Base-by-base conservation (phyloP, 2,797 vertebrate genomes). In the Streptopelia turtur region DNA sequence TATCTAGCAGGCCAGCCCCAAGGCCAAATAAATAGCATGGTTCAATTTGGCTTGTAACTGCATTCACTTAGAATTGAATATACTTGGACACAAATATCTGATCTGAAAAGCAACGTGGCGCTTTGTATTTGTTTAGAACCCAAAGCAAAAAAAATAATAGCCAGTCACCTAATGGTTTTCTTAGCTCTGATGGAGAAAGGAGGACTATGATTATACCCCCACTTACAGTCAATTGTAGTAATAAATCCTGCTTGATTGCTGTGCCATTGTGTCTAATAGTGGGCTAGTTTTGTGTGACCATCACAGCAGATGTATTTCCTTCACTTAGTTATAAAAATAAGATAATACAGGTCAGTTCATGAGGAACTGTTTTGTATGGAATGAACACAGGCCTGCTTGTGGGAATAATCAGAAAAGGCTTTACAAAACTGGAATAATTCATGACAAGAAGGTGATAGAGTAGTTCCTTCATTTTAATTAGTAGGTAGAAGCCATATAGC, bases 1-100 rank as follows among this genome's bases (percentile, higher is more conserved):
- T 96, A 91, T 90, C 82, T 82, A 37, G 80, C 47, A 78, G 79
- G n/a, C 82, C 59, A 76, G 65, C 78, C n/a, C 65, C 69, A 90
- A 88, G 90, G 55, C 50, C 92, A 66, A 79, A 95, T 76, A 91
- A 93, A 94, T 91, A 72, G 22, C 16, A 3, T 21, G 27, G 79
- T 43, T 95, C 57, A 71, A 13, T 69, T 55, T 92, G 45, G 31
- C 68, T 74, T 70, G 47, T 91, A 47, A 33, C 28, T 76, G 63
- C n/a, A 53, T 78, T 92, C 92, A 21, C 69, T 83, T 43, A 22
- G 35, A 81, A 81, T 41, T 75, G 33, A 88, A 83, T 91, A 24
- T 49, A 47, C 35, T 59, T 45, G 79, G 47, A 31, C 18, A 6
- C 30, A 70, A 70, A 69, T 28, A 33, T 77, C 78, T 77, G 75